phyloP scores from a whole-genome alignment of 1,140 invertebrate genomes.

The Drosophila busckii region DNA sequence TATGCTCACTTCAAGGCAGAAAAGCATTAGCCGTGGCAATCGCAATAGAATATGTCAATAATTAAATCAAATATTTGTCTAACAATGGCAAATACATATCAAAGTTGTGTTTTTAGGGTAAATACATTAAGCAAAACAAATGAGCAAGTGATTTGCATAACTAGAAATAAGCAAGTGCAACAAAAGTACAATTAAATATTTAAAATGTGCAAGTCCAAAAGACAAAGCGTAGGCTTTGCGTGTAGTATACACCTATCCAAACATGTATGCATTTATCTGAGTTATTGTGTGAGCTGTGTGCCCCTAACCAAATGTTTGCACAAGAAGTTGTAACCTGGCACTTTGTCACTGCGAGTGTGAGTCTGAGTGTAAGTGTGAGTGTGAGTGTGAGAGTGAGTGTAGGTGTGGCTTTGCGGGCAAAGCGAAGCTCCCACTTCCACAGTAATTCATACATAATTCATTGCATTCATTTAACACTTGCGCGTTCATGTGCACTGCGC shows the following conservation, averaged over 20 bases:
- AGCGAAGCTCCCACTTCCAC: constrained; percentile 54
- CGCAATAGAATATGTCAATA: constrained; percentile 24
- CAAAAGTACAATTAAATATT: constrained; percentile 53
- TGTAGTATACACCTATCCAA: neutral
- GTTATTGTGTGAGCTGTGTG: constrained; percentile 15
- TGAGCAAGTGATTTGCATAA: constrained; percentile 67
- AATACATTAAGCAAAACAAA: constrained; percentile 50
- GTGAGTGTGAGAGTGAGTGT: constrained; percentile 16
- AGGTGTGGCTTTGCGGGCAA: constrained; percentile 25
- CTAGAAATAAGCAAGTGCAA: constrained; percentile 27
- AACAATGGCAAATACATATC: constrained; percentile 42
- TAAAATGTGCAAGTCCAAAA: constrained; percentile 26
- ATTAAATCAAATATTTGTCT: constrained; percentile 34
- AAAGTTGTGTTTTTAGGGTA: constrained; percentile 30
- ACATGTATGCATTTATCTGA: neutral
- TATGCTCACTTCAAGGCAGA: constrained; percentile 34
- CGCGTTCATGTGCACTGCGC: constrained; percentile 20
- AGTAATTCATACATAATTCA: constrained; percentile 75
- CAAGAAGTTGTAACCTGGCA: constrained; percentile 51
- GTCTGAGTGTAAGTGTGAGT: neutral
- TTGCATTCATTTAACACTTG: constrained; percentile 72
- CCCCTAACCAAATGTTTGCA: constrained; percentile 33
- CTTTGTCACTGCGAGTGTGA: constrained; percentile 23
- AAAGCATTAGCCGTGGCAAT: constrained; percentile 11
- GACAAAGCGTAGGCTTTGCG: constrained; percentile 36